Base-by-base conservation (phyloP, 2,797 vertebrate genomes). In the Melanitta fusca region DNA sequence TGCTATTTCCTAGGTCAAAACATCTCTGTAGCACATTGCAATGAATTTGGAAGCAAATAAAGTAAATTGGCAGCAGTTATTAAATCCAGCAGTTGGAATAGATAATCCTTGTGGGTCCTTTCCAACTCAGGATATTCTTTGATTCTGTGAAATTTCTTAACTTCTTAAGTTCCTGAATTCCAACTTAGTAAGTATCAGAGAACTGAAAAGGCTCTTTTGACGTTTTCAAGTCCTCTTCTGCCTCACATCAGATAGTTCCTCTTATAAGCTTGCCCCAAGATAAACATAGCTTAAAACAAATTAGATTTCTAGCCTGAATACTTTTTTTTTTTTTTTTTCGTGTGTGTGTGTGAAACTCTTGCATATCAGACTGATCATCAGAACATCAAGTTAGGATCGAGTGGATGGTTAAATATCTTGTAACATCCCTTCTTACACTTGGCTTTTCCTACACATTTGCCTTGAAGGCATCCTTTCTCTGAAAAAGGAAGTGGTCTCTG, bases 201-300 rank as follows among this genome's bases (percentile, higher is more conserved):
- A 75, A 49, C 28, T 32, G 25, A 41, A 43, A 73, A 66, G 24
- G 14, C 16, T 80, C 47, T 74, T 30, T 70, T 32, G n/a, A 58
- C 17, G 8, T 69, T 69, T 88, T 80, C 12, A 34, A n/a, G 54
- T 73, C 0, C 8, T 45, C 41, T 47, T 3, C 22, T 83, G 9
- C 57, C 66, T 56, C 9, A 19, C 0, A 0, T 70, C 7, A 0
- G 34, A 14, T 30, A 5, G 4, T 36, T 92, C 14, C 13, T 84
- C 10, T 22, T 38, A 28, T 58, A 41, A 81, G 58, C 5, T 70
- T 71, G 6, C 7, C 15, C 15, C 21, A 20, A 71, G 34, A 15
- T 24, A 80, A 72, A 57, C 2, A 28, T 30, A 28, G 10, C 17
- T 47, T 58, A 38, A 68, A 68, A 49, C 8, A 6, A 61, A 56